These are phyloP conservation scores for Lissonota sp. DNA, from an alignment of 2,888 invertebrate genomes.

Conservation along the genomic window DNA sequence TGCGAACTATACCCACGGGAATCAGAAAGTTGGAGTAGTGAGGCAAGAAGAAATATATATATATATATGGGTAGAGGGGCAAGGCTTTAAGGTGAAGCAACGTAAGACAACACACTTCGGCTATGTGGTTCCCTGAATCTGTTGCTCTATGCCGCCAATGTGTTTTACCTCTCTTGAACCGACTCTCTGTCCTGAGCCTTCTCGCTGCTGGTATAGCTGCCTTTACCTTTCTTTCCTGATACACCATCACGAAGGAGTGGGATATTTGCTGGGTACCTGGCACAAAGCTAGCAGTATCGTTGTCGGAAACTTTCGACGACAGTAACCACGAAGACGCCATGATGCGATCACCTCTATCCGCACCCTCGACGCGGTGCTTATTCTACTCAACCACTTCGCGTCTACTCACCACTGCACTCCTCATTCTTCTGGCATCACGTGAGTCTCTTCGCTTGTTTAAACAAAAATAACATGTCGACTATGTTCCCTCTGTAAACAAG, in stretches of 20 bases:
- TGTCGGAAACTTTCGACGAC: slow-evolving; percentile 79
- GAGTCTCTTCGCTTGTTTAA: slow-evolving; percentile 69
- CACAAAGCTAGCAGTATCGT: slow-evolving; percentile 79
- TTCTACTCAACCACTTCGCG: slow-evolving; percentile 63
- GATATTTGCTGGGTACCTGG: slow-evolving; percentile 56
- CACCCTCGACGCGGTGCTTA: slow-evolving; percentile 71
- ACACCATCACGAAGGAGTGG: slow-evolving; percentile 61
- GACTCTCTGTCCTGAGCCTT: slow-evolving; percentile 16
- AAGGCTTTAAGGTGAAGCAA: slow-evolving; percentile 72
- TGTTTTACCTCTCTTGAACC: slow-evolving; percentile 43
- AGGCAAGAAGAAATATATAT: not conserved
- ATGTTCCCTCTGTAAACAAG: slow-evolving; percentile 5
- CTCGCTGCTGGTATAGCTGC: slow-evolving; percentile 37
- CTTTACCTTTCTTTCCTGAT: slow-evolving; percentile 53
- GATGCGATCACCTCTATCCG: slow-evolving; percentile 80
- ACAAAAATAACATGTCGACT: not conserved
- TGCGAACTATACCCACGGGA: slow-evolving; percentile 11
- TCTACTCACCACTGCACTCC: slow-evolving; percentile 74
- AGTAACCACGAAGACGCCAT: slow-evolving; percentile 83
- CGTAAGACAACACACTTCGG: slow-evolving; percentile 69
- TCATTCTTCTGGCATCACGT: slow-evolving; percentile 77
- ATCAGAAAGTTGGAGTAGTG: slow-evolving; percentile 1
- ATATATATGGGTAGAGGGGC: slow-evolving; percentile 47
- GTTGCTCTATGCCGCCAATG: slow-evolving; percentile 16
- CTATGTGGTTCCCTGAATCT: slow-evolving; percentile 43